Base-by-base conservation (phyloP, 2,888 invertebrate genomes). In the Oligia strigilis region DNA sequence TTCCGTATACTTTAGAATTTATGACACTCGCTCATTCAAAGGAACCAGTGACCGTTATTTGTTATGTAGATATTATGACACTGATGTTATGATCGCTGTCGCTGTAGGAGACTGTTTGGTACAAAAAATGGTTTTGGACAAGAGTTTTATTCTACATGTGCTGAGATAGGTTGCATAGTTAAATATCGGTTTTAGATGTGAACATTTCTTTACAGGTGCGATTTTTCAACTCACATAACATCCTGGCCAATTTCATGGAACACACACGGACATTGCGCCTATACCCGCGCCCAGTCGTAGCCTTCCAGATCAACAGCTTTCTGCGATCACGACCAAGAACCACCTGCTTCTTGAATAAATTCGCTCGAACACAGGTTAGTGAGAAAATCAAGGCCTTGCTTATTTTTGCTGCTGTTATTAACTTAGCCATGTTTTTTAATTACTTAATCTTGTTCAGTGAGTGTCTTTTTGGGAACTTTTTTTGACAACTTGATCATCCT, bases 201-300 rank as follows among this genome's bases (percentile, higher is more conserved):
- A 43, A 40, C 4, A 43, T 80, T 74, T 80, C 0, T 73, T 89
- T 77, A 23, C 94, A 98, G 98, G 98, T 99, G 49, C 98, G 99
- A 17, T 99, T 99, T 96, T 99, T 99, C 97, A 99, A 99, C 95
- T 99, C 99, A 0, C 98, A 99, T 92, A 99, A 99, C 93, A 98
- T 99, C 17, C 96, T 99, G 90, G 99, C 99, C 0, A 99, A 99
- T 94, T 99, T 99, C 93, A 98, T 99, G 89, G 99, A 99, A 92
- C 99, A 99, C 95, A 99, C 99, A 2, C 97, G 99, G 80, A 99
- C 99, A 0, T 96, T 99, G 81, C 97, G 99, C 0, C 97, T 99
- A 1, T 99, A 99, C 95, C 99, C 99, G 2, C 97, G 99, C 77
- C 99, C 99, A 0, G 99, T 99, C 4, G 99, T 99, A 8, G 99